phyloP scores from a whole-genome alignment of 2,113 vertebrate species.

The Psilopsiagon aymara region DNA sequence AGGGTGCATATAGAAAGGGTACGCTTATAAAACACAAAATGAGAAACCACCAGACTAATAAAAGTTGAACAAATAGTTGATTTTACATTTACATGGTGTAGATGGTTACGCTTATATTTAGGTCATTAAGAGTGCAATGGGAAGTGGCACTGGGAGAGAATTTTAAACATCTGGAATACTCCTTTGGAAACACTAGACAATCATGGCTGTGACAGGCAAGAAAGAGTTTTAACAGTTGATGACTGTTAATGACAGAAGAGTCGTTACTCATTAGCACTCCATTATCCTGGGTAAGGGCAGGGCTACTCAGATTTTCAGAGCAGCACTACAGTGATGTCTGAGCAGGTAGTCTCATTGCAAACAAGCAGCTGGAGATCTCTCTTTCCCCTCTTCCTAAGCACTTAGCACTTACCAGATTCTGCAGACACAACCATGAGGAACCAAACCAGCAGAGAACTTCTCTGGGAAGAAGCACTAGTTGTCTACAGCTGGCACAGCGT shows the following conservation, averaged over 20 bases:
- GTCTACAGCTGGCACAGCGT: neutral
- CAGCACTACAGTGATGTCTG: neutral
- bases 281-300: neutral
- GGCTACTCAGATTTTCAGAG: neutral
- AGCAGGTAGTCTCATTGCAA: neutral
- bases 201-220: neutral
- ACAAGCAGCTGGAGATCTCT: neutral
- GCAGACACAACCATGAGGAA: neutral
- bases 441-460: neutral
- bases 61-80: neutral
- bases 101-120: neutral
- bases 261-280: neutral
- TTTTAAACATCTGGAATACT: neutral
- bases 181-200: neutral
- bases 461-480: neutral
- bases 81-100: neutral
- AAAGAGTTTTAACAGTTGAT: neutral
- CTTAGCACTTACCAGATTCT: accelerated
- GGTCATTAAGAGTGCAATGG: neutral
- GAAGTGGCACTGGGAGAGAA: neutral
- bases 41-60: neutral
- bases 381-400: neutral
- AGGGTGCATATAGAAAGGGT: neutral
- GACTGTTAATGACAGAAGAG: neutral
- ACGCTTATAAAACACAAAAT: neutral